Evolutionary conservation across 2,888 invertebrate species (phyloP), one percentile per base, ranked within the genome.

Genomic region (Drosophila niveifrons): DNA sequence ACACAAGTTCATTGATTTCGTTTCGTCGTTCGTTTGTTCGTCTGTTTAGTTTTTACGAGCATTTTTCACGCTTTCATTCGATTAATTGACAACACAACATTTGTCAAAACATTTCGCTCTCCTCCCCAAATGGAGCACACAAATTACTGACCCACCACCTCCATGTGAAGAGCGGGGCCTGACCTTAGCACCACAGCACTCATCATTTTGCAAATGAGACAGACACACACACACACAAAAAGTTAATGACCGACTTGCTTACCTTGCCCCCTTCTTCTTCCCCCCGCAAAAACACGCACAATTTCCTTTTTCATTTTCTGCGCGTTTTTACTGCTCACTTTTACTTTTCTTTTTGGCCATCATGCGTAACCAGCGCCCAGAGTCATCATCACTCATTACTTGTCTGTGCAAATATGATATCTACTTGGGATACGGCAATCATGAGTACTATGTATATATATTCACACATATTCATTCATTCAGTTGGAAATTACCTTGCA

Each of bases 1-100:
- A 80, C 67, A 71, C 48, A 77, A 83, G 84, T 87, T 88, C 89
- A 88, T 81, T 83, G 84, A 87, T 81, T 88, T 82, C 44, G 28
- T 29, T 23, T 58, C 46, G 53, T 23, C 23, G 55, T 68, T 82
- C 43, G 28, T 29, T 29, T 58, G 50, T 56, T 23, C 23, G 55
- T 68, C 41, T 64, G 52, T 56, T 39, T 55, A 13, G 29, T 52
- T 68, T 75, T 84, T 69, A 80, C 77, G 63, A 43, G 39, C 66
- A 64, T 48, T 77, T 80, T 86, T 77, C 82, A 86, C 85, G 88
- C 88, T 88, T 79, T 87, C 88, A 64, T 79, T 78, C 72, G 74
- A 78, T 82, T 82, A 79, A 82, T 78, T 84, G 83, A 75, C 79
- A 70, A 66, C 50, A 66, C 50, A 73, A 62, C 78, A 74, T 75